A percentile compares a stretch with the other conserved stretches of the same genome.
Evolutionary conservation across 2,888 invertebrate genomes (phyloP).

Genomic region (Mythimna loreyi): DNA sequence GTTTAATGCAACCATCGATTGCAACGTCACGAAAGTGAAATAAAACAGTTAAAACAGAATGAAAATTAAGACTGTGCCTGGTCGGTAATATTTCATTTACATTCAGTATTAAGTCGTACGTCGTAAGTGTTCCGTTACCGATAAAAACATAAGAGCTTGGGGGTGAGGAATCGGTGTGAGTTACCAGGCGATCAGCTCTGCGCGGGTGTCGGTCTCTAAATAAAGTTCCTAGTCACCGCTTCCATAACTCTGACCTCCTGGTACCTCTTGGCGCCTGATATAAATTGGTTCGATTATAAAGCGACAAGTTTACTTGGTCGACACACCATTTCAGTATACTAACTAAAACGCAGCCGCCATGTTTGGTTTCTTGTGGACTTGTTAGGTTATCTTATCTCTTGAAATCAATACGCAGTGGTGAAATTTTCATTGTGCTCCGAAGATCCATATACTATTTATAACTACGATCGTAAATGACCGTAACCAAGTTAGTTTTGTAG

Average conservation of each 20-base stretch:
- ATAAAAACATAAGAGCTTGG: slow-evolving; percentile 65
- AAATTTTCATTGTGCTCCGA: slow-evolving; percentile 61
- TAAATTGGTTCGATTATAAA: slow-evolving; percentile 79
- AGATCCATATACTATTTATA: slow-evolving; percentile 36
- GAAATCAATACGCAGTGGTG: slow-evolving; percentile 66
- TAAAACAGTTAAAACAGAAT: slow-evolving; percentile 66
- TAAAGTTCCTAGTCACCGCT: slow-evolving; percentile 43
- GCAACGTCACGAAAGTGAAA: slow-evolving; percentile 71
- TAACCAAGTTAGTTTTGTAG: background rate
- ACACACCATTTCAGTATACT: slow-evolving; percentile 69
- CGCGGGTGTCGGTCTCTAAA: slow-evolving; percentile 31
- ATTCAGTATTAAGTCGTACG: slow-evolving; percentile 69
- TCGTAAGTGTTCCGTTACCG: slow-evolving; percentile 76
- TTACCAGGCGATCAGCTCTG: slow-evolving; percentile 36
- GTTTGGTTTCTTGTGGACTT: slow-evolving; percentile 66
- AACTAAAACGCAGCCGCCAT: slow-evolving; percentile 66
- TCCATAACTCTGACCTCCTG: slow-evolving; percentile 52
- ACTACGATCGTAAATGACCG: background rate
- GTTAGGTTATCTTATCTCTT: slow-evolving; percentile 71
- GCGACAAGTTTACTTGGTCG: slow-evolving; percentile 76
- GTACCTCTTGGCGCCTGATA: slow-evolving; percentile 70
- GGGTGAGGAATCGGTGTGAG: slow-evolving; percentile 40
- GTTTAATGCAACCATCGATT: slow-evolving; percentile 66
- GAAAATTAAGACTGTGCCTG: slow-evolving; percentile 63
- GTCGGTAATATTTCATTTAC: slow-evolving; percentile 66